Percentiles rank a stretch among this genome's conserved stretches.
Conservation (phyloP, 2,113 vertebrate species). For the Forbesichthys papilliferus region DNA sequence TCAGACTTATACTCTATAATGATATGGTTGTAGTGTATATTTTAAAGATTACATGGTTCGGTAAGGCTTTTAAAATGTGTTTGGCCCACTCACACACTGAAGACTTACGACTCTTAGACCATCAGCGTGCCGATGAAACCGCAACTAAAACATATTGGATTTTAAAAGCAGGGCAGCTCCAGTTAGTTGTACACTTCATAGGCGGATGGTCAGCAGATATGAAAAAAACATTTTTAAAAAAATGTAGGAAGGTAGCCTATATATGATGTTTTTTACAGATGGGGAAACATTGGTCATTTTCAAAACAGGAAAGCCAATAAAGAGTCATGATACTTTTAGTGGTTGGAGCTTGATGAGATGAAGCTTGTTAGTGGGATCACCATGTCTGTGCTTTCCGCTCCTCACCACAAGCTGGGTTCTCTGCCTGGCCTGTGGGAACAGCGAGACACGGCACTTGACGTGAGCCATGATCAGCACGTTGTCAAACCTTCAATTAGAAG, state of each 20-base stretch:
- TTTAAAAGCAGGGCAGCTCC: slow-evolving; percentile 49
- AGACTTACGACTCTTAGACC: slow-evolving; percentile 45
- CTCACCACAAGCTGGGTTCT: slow-evolving; percentile 58
- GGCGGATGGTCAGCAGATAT: slow-evolving; percentile 48
- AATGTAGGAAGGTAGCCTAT: slow-evolving; percentile 18
- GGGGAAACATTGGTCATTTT: slow-evolving; percentile 64
- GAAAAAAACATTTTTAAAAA: slow-evolving; percentile 46
- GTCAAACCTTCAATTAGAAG: slow-evolving; percentile 42
- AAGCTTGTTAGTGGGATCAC: slow-evolving; percentile 67
- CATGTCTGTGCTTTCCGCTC: slow-evolving; percentile 68
- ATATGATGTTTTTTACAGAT: slow-evolving; percentile 66
- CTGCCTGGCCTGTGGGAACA: slow-evolving; percentile 44
- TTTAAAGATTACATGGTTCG: slow-evolving; percentile 57
- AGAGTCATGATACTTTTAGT: slow-evolving; percentile 57
- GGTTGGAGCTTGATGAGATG: slow-evolving; percentile 66
- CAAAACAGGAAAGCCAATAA: slow-evolving; percentile 72
- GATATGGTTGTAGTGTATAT: slow-evolving; percentile 48
- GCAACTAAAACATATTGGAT: slow-evolving; percentile 52
- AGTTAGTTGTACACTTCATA: slow-evolving; percentile 37
- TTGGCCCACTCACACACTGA: slow-evolving; percentile 50
- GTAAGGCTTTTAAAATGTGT: slow-evolving; percentile 58
- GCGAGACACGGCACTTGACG: slow-evolving; percentile 38
- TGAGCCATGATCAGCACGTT: slow-evolving; percentile 52
- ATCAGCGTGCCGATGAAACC: slow-evolving; percentile 44
- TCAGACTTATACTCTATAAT: slow-evolving; percentile 37